These are phyloP conservation scores for Scolopax rusticola DNA, from an alignment of 2,797 vertebrate genomes.

Conservation along the genomic window DNA sequence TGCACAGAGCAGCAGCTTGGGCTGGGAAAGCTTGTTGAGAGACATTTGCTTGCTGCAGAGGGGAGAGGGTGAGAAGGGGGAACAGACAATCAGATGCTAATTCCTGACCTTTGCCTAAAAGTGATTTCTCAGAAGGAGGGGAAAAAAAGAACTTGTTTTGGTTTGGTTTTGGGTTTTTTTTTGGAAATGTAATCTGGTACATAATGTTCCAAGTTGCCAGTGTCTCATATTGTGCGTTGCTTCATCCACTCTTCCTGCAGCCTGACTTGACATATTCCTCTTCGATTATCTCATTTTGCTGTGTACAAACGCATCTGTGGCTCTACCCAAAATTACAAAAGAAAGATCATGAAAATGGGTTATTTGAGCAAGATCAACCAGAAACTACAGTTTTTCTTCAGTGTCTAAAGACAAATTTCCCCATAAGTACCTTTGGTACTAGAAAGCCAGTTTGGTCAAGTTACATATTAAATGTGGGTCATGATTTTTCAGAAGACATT, in stretches of 20 bases:
- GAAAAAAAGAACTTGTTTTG: background rate
- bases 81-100: background rate
- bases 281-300: background rate
- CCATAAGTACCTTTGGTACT: background rate
- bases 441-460: background rate
- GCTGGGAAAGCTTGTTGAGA: background rate
- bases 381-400: background rate
- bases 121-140: background rate
- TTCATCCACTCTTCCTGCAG: constrained; percentile 1
- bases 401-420: background rate
- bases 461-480: background rate
- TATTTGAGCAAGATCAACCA: background rate
- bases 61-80: background rate
- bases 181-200: background rate
- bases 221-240: background rate
- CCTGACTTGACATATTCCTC: constrained; percentile 2
- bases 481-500: background rate
- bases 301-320: background rate
- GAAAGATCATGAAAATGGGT: background rate
- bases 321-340: background rate
- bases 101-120: background rate
- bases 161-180: no score
- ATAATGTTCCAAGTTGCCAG: background rate
- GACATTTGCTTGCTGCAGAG: background rate
- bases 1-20: background rate